Evolutionary conservation across 1,140 invertebrate species (phyloP).

Genomic region (Heliconius eleuchia): DNA sequence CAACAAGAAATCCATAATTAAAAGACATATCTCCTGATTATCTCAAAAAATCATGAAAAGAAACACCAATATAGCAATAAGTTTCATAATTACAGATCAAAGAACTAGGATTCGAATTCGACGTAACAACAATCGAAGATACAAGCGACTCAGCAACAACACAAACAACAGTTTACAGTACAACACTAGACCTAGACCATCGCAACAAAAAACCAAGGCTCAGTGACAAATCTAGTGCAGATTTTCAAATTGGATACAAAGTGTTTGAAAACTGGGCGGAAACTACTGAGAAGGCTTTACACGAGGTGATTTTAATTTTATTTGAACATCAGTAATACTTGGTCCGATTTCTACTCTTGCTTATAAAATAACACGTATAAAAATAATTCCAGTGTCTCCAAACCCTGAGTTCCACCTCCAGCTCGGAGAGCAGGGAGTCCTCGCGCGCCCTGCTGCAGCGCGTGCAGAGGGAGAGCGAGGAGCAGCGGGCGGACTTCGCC

Average conservation of each 20-base stretch:
- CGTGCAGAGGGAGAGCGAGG: constrained; percentile 45
- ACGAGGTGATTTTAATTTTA: constrained; percentile 23
- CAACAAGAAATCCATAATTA: no score
- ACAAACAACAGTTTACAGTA: constrained; percentile 27
- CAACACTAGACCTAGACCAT: constrained; percentile 53
- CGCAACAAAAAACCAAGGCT: constrained; percentile 82
- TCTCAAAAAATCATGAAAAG: no score
- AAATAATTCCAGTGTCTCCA: constrained; percentile 36
- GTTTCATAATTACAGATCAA: constrained; percentile 75
- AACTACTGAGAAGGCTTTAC: constrained; percentile 45
- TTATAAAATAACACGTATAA: no score
- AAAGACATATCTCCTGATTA: no score
- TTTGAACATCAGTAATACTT: background rate
- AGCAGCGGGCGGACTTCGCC: constrained; percentile 53
- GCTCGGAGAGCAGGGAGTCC: background rate
- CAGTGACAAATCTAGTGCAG: constrained; percentile 43
- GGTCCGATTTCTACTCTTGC: no score
- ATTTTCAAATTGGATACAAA: constrained; percentile 59
- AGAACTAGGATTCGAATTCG: constrained; percentile 84
- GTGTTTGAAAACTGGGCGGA: constrained; percentile 59
- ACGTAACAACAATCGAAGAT: constrained; percentile 72
- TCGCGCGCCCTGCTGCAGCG: constrained; percentile 41
- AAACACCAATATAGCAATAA: background rate
- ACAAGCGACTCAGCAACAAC: constrained; percentile 28
- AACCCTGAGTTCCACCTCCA: constrained; percentile 35